Base-by-base conservation (phyloP, 2,797 vertebrate species). In the Sebastes alutus region DNA sequence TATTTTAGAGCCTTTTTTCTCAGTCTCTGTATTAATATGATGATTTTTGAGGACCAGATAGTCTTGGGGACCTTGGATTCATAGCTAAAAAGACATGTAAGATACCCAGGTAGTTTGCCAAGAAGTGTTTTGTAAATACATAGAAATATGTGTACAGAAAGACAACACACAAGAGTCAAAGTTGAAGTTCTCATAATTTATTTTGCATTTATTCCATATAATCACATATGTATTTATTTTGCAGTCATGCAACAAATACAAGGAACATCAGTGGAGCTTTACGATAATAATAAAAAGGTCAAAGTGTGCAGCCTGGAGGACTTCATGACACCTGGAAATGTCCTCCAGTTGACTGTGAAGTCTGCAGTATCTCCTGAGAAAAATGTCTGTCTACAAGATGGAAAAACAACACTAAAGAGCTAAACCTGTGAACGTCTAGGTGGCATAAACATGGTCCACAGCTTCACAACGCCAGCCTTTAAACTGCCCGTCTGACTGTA, bases 131-230 rank as follows among this genome's bases (percentile, higher is more conserved):
- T 42, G 14, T 42, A 42, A 42, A 42, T 42, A 42, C 6, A 42
- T 16, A 42, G 38, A 42, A 42, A 42, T 42, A 16, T 16, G 38
- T 38, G 38, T 38, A 38, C 13, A 67, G 32, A 74, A 35, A 78
- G 8, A 87, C 30, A 29, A 66, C 3, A 79, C 69, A 71, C 46
- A 64, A 59, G 9, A 5, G 22, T 76, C 12, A 67, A 23, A 71
- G 52, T 82, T 84, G 60, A 23, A 71, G 55, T 82, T 84, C 38
- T 75, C 38, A 67, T 1, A 9, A n/a, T 91, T 91, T 89, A 90
- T 88, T 87, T 81, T 42, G 7, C 18, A 64, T 72, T 1, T 18
- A 27, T 61, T 71, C 7, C 58, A 62, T 7, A 27, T 16, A 59
- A 20, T 72, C 32, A 66, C 6, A 46, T 22, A 58, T 9, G 7